Evolutionary conservation across 2,113 vertebrate genomes (phyloP).

Genomic region (Daphoenositta chrysoptera): DNA sequence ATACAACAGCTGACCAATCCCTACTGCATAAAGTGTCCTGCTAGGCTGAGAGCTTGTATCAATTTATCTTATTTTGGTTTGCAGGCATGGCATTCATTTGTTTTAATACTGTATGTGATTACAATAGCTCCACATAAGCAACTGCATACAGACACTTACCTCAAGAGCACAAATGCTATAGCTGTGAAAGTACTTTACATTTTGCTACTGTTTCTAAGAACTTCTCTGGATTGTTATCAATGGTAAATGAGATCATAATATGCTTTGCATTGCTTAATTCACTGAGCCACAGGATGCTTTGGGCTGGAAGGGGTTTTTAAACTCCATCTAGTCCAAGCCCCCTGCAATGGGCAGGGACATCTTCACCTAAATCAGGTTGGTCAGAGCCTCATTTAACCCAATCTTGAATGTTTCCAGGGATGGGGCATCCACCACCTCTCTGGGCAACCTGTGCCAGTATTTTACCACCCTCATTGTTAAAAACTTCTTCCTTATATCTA

Average conservation of each 20-base stretch:
- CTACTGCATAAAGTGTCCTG: not conserved
- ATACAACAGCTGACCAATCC: not conserved
- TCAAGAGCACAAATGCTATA: not conserved
- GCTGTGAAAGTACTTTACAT: not conserved
- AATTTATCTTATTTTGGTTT: not conserved
- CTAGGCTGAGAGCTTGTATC: not conserved
- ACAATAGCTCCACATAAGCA: not conserved
- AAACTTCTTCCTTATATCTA: not conserved
- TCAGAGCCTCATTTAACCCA: not conserved
- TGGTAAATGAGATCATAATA: not conserved
- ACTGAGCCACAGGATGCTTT: not conserved
- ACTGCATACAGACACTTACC: not conserved
- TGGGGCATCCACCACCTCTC: not conserved
- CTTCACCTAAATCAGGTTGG: not conserved
- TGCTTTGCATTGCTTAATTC: not conserved
- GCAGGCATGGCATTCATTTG: not conserved
- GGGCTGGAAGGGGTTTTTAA: not conserved
- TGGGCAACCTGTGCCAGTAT: not conserved
- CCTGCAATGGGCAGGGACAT: not conserved
- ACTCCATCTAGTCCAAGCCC: not conserved
- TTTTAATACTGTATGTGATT: not conserved
- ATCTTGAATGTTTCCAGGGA: not conserved
- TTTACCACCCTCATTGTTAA: not conserved
- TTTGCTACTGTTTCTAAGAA: not conserved
- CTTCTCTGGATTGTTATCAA: not conserved